phyloP scores from a whole-genome alignment of 2,888 invertebrate species.

The Bombylius discolor region DNA sequence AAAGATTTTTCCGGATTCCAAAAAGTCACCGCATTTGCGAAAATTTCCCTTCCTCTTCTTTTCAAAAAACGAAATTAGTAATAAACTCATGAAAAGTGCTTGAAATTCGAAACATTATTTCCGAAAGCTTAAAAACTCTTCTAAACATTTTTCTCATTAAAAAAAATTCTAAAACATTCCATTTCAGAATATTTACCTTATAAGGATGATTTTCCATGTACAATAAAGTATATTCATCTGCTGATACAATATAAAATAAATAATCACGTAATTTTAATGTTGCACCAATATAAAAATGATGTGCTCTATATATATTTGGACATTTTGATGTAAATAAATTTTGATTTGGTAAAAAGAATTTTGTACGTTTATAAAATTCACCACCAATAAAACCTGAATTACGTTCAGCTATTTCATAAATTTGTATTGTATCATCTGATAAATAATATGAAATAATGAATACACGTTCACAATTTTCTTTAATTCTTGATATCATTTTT shows the following conservation, averaged over 20 bases:
- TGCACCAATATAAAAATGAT: conserved; percentile 77
- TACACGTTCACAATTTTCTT: conserved; percentile 48
- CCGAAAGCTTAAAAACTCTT: too few relatives aligned
- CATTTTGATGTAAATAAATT: conserved; percentile 56
- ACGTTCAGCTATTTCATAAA: conserved; percentile 62
- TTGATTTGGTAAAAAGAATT: conserved; percentile 59
- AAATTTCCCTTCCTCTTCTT: too few relatives aligned
- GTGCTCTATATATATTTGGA: conserved; percentile 60
- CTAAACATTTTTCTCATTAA: too few relatives aligned
- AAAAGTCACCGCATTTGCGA: too few relatives aligned
- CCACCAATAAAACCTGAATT: conserved; percentile 56
- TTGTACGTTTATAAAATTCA: conserved; percentile 53
- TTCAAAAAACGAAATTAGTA: too few relatives aligned
- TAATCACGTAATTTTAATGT: conserved; percentile 64
- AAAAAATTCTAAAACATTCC: not conserved
- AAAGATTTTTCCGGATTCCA: too few relatives aligned
- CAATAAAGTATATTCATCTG: conserved; percentile 74
- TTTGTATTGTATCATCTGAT: conserved; percentile 70
- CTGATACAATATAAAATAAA: conserved; percentile 61
- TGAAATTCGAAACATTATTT: too few relatives aligned
- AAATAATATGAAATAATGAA: conserved; percentile 74
- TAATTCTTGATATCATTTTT: conserved; percentile 57
- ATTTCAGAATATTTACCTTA: conserved; percentile 43
- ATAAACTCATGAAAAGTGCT: too few relatives aligned
- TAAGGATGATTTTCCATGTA: conserved; percentile 72